phyloP scores from a whole-genome alignment of 2,113 vertebrate species.

The Oophaga pumilio region DNA sequence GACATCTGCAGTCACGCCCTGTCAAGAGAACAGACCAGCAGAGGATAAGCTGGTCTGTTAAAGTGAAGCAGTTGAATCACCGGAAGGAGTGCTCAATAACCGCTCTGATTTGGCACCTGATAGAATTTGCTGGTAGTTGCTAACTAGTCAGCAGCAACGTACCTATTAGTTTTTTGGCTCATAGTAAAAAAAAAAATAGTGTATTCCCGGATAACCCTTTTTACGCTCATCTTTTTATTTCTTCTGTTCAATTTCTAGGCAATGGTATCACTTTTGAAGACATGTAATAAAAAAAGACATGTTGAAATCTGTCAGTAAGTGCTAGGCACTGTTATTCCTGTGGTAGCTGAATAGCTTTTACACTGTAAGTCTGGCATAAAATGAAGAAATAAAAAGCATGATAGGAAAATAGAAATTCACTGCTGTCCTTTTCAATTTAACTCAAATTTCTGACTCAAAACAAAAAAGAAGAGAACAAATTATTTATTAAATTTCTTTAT shows the following conservation, averaged over 20 bases:
- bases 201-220: too few species aligned
- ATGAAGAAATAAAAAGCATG: constrained; percentile 16
- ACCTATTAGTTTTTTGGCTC: too few species aligned
- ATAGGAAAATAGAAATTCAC: constrained; percentile 35
- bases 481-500: constrained; percentile 24
- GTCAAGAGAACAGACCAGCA: too few species aligned
- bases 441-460: constrained; percentile 16
- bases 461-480: constrained; percentile 17
- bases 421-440: constrained; percentile 16
- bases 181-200: too few species aligned
- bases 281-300: not conserved
- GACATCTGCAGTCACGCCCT: too few species aligned
- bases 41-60: too few species aligned
- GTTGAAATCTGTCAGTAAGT: constrained; percentile 22
- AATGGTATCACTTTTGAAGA: not conserved
- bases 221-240: not conserved
- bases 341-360: constrained; percentile 2
- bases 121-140: too few species aligned
- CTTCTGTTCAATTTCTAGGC: not conserved
- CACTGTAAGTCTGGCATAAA: constrained; percentile 20
- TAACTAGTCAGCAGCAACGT: too few species aligned
- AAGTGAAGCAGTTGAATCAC: too few species aligned
- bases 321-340: constrained; percentile 23
- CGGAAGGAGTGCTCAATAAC: too few species aligned
- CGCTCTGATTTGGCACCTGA: too few species aligned